Base-by-base conservation (phyloP, 2,888 invertebrate species). In the Oscheius onirici region DNA sequence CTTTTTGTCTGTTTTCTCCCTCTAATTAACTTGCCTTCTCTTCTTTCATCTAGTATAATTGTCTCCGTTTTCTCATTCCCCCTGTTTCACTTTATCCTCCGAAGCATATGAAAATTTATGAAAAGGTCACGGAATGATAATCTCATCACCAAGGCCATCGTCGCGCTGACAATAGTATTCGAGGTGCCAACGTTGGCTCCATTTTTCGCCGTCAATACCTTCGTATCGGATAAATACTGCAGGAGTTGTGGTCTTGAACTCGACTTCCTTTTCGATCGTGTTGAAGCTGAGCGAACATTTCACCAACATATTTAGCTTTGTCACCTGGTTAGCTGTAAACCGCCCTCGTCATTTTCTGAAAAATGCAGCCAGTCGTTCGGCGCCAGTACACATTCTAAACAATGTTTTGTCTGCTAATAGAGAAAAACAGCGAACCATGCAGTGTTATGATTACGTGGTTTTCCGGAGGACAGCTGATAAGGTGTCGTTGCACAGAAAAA, bases 111-210 rank as follows among this genome's bases (percentile, higher is more conserved):
- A 24, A 55, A 26, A 26, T 26, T 24, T 55, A 55, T 55, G 55
- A 28, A 8, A 34, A 55, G 55, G 44, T 66, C 52, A 66, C 22
- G 52, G 54, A 66, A 66, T 66, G 55, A 52, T 41, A 41, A 66
- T 44, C 40, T 66, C 66, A n/a, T 52, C 66, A 15, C 66, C 66
- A 24, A 66, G 52, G 22, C 66, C 66, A 26, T 66, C 66, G 22
- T 66, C 28, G 10, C 66, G 49, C 44, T 49, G 49, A 41, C 66
- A 66, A 54, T 66, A 41, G 26, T 66, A 66, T 54, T 52, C 41
- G 34, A 52, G 13, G 17, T 43, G 40, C 52, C 54, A 66, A 13
- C 51, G 15, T 28, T 41, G 49, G 17, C 54, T 54, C 41, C 51
- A 49, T 6, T 34, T 41, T 34, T 52, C 66, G 15, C 55, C 55